Conservation (phyloP, 2,113 vertebrate species). For the Geococcyx californianus region DNA sequence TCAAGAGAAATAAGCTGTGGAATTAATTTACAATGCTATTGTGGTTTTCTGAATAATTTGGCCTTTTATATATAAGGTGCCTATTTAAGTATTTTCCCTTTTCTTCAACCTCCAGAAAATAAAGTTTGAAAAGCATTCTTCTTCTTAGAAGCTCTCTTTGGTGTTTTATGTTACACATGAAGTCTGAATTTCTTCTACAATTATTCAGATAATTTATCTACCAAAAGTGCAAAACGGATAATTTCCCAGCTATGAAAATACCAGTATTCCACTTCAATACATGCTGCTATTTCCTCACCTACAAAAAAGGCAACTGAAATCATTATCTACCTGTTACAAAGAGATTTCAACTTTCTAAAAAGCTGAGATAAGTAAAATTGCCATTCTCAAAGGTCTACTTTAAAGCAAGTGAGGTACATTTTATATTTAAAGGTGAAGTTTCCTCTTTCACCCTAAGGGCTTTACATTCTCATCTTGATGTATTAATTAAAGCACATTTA, state of each 20-base stretch:
- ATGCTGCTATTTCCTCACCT: background rate
- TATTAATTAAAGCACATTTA: constrained; percentile 63
- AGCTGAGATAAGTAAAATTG: constrained; percentile 60
- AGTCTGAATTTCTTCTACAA: constrained; percentile 1
- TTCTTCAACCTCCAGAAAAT: constrained; percentile 21
- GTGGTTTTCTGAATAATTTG: constrained; percentile 1
- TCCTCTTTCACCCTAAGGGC: constrained; percentile 39
- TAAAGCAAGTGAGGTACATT: constrained; percentile 28
- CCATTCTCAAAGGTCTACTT: constrained; percentile 44
- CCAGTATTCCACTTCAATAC: background rate
- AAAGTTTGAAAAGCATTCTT: constrained; percentile 54
- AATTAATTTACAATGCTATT: constrained; percentile 24
- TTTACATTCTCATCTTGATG: constrained; percentile 58
- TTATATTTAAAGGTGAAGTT: constrained; percentile 59
- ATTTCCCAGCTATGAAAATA: constrained; percentile 48
- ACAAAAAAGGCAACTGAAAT: constrained; percentile 14
- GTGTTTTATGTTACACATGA: background rate
- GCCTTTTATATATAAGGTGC: background rate
- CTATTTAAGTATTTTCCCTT: constrained; percentile 12
- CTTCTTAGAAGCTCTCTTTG: background rate
- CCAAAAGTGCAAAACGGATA: background rate
- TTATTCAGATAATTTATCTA: constrained; percentile 46
- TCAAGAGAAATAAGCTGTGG: background rate
- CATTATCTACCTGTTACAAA: constrained; percentile 44
- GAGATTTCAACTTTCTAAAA: constrained; percentile 49